phyloP scores from a whole-genome alignment of 2,113 vertebrate species.

The Rhegmatorhina hoffmannsi region DNA sequence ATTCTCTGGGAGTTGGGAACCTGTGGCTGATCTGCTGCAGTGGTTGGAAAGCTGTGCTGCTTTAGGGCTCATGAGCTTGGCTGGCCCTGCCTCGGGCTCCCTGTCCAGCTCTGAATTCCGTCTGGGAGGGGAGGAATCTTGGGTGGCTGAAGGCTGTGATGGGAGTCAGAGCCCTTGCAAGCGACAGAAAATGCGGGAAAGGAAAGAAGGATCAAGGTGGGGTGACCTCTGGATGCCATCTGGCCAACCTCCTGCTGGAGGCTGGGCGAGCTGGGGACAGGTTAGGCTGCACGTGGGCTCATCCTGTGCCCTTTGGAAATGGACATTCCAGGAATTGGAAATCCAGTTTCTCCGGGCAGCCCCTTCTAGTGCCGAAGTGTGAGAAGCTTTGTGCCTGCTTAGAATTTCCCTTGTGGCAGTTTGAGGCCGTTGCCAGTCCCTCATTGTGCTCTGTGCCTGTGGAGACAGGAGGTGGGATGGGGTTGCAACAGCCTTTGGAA shows the following conservation, averaged over 20 bases:
- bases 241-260: neutral
- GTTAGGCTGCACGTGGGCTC: rapidly evolving
- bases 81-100: neutral
- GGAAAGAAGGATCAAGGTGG: neutral
- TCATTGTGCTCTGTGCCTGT: neutral
- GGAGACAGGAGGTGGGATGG: neutral
- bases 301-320: neutral
- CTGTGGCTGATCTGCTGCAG: neutral
- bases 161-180: neutral
- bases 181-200: neutral
- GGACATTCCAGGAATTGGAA: neutral
- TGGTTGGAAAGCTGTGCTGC: neutral
- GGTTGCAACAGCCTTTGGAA: rapidly evolving
- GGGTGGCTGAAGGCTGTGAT: neutral
- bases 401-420: neutral
- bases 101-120: neutral
- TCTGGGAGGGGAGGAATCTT: neutral
- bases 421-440: rapidly evolving
- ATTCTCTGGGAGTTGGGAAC: slow-evolving; percentile 3
- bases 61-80: neutral
- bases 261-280: neutral
- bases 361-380: neutral
- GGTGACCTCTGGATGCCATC: neutral
- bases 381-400: neutral
- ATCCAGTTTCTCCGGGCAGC: neutral